These are phyloP conservation scores for Colinus virginianus DNA, from an alignment of 2,113 vertebrate genomes.

Conservation along the genomic window DNA sequence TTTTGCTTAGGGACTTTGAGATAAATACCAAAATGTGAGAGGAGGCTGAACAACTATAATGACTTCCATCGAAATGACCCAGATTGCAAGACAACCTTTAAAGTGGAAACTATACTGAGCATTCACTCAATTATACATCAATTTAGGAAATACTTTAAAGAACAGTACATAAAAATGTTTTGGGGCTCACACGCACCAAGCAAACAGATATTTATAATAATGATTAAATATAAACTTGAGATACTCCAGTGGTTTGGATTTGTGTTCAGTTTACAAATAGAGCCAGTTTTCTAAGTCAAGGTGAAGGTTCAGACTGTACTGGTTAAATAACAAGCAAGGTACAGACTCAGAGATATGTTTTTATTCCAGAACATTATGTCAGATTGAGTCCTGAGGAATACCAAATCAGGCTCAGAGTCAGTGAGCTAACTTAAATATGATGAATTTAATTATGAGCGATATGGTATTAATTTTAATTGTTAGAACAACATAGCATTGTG, in stretches of 20 bases:
- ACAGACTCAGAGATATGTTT: background rate
- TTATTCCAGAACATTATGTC: background rate
- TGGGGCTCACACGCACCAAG: background rate
- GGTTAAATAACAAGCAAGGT: too few species aligned
- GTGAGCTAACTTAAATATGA: background rate
- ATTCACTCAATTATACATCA: background rate
- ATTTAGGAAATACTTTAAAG: background rate
- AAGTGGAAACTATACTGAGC: background rate
- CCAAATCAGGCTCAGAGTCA: background rate
- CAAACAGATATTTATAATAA: background rate
- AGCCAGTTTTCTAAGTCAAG: background rate
- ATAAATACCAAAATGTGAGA: background rate
- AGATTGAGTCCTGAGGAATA: background rate
- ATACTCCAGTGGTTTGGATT: background rate
- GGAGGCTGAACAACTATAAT: background rate
- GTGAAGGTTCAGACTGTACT: background rate
- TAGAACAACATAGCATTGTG: background rate
- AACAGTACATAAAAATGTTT: background rate
- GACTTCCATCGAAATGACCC: background rate
- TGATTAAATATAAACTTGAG: background rate
- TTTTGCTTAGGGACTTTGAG: background rate
- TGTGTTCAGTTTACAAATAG: background rate
- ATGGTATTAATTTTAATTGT: background rate
- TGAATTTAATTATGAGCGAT: background rate
- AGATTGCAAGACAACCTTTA: background rate